Conservation (phyloP, 2,888 invertebrate species). For the Pterobdella sp. region DNA sequence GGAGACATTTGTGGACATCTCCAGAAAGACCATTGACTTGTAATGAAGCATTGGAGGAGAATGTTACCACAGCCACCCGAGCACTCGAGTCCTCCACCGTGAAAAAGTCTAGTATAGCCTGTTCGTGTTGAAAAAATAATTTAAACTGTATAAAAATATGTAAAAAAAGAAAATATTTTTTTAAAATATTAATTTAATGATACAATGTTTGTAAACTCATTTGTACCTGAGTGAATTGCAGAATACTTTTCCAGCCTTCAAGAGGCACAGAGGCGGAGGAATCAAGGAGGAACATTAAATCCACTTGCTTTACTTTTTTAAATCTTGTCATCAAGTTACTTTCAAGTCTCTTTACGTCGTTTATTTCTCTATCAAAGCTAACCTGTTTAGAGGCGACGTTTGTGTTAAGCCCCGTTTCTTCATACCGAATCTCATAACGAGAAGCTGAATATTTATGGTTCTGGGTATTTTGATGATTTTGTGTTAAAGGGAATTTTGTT, state of each 20-base stretch:
- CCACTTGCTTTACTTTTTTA: constrained; percentile 33
- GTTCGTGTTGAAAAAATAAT: background rate
- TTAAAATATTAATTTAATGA: background rate
- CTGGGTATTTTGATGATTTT: too few relatives aligned
- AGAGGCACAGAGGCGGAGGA: constrained; percentile 38
- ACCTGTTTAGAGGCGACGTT: too few relatives aligned
- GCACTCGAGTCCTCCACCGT: constrained; percentile 40
- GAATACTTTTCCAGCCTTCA: constrained; percentile 38
- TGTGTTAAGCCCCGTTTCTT: too few relatives aligned
- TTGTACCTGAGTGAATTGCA: constrained; percentile 36
- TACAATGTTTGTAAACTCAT: background rate
- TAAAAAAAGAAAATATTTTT: background rate
- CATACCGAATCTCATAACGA: too few relatives aligned
- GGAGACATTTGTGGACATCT: constrained; percentile 37
- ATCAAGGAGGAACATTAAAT: constrained; percentile 41
- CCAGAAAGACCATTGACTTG: background rate
- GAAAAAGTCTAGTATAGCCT: constrained; percentile 40
- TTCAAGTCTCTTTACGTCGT: background rate
- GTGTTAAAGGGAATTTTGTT: too few relatives aligned
- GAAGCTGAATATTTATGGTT: too few relatives aligned
- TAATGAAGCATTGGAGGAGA: constrained; percentile 35
- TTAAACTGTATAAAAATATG: background rate
- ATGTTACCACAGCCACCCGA: constrained; percentile 40
- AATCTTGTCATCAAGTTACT: background rate
- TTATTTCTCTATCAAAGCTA: too few relatives aligned